Conservation (phyloP, 2,113 vertebrate genomes). For the Hydrochoerus hydrochaeris region DNA sequence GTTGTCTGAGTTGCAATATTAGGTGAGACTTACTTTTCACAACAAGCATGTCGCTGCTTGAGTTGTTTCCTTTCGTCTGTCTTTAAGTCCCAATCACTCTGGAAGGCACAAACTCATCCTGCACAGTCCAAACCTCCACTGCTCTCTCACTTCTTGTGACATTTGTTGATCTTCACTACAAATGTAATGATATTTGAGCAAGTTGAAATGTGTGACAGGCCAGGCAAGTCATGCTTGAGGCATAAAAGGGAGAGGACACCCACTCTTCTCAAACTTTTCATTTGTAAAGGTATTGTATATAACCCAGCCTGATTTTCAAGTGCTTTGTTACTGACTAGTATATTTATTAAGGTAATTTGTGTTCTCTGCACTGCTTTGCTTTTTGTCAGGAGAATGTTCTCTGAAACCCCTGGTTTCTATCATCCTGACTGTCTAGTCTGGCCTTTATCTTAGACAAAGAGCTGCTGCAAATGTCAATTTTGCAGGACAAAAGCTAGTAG, state of each 20-base stretch:
- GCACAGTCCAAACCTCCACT: not conserved
- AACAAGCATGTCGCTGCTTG: constrained; percentile 51
- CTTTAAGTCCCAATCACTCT: constrained; percentile 44
- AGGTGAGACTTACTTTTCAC: constrained; percentile 57
- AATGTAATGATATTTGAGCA: not conserved
- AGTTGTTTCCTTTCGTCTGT: constrained; percentile 59
- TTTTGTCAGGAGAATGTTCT: constrained; percentile 71
- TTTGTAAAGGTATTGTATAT: constrained; percentile 9
- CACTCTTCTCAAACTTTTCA: constrained; percentile 24
- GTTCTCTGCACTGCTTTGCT: constrained; percentile 51
- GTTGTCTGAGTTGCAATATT: constrained; percentile 43
- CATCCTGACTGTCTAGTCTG: constrained; percentile 20
- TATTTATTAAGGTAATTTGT: constrained; percentile 58
- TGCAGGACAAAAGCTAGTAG: constrained; percentile 50
- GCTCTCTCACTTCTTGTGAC: not conserved
- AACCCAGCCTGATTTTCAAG: constrained; percentile 55
- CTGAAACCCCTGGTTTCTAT: constrained; percentile 67
- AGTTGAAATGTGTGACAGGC: not conserved
- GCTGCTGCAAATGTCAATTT: constrained; percentile 51
- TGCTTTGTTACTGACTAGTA: constrained; percentile 43
- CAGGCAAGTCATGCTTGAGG: not conserved
- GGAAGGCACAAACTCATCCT: constrained; percentile 4
- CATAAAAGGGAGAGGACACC: not conserved
- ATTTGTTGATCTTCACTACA: constrained; percentile 28
- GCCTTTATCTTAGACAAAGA: constrained; percentile 72